These are phyloP conservation scores for Kryptopterus vitreolus DNA, from an alignment of 2,797 vertebrate species.

Conservation along the genomic window DNA sequence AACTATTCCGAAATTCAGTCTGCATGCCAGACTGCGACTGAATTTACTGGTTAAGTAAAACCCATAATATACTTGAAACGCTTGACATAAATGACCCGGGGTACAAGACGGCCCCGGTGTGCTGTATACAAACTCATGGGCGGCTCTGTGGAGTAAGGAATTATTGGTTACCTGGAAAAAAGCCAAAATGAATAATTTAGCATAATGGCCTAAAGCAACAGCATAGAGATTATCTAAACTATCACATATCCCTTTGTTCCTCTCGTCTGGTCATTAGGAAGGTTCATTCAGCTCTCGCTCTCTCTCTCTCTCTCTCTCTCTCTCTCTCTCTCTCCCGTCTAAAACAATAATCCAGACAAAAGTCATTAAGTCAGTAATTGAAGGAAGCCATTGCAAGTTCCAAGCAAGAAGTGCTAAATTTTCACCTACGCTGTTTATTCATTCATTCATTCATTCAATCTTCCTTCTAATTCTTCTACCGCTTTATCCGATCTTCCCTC, in stretches of 20 bases:
- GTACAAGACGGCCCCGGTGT: background rate
- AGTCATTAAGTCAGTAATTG: slow-evolving; percentile 6
- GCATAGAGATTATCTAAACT: background rate
- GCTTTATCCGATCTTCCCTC: too few relatives aligned
- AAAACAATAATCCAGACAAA: background rate
- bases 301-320: too few relatives aligned
- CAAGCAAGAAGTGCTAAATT: background rate
- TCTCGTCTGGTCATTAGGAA: background rate
- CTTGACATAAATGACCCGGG: background rate
- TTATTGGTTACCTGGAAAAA: background rate
- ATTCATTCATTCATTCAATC: too few relatives aligned
- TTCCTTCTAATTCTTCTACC: too few relatives aligned
- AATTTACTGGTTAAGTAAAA: background rate
- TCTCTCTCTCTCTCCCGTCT: background rate
- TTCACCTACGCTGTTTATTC: background rate
- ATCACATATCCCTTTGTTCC: background rate
- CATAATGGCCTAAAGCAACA: background rate
- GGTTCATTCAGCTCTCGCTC: background rate
- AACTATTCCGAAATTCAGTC: background rate
- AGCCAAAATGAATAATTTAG: slow-evolving; percentile 11
- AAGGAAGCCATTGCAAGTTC: background rate
- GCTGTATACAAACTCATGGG: background rate
- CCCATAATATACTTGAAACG: background rate
- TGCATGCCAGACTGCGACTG: background rate
- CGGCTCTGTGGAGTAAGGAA: background rate